These are phyloP conservation scores for Drosophila obscura DNA, from an alignment of 1,140 invertebrate species.

Conservation along the genomic window DNA sequence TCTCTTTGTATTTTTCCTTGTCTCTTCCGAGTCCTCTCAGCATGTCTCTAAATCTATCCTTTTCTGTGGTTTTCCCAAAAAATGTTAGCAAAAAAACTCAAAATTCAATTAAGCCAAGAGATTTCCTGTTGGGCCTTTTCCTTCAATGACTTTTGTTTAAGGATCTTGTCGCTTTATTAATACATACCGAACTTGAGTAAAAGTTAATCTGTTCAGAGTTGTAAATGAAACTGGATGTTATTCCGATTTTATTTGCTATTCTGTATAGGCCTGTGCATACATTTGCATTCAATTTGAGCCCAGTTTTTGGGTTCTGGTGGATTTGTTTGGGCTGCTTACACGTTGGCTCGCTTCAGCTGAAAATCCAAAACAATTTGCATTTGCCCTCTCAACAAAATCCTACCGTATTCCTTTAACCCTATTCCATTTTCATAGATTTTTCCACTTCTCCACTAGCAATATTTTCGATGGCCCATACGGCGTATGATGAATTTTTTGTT, in stretches of 20 bases:
- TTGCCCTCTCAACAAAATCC: conserved; percentile 5
- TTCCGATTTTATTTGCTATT: conserved; percentile 13
- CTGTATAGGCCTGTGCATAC: conserved; percentile 49
- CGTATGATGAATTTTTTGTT: conserved; percentile 49
- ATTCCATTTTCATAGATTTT: background rate
- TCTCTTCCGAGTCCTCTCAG: too few species aligned
- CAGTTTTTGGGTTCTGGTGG: conserved; percentile 19
- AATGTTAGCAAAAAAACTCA: conserved; percentile 18
- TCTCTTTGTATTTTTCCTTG: background rate
- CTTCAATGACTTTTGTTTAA: background rate
- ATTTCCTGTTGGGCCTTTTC: conserved; percentile 16
- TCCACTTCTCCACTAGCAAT: conserved; percentile 31
- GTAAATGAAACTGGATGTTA: conserved; percentile 35
- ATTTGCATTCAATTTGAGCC: conserved; percentile 56
- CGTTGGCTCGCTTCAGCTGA: conserved; percentile 53
- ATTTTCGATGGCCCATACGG: conserved; percentile 37
- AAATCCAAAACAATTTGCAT: conserved; percentile 55
- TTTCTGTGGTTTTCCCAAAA: conserved; percentile 26
- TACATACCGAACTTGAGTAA: conserved; percentile 41
- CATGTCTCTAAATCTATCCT: too few species aligned
- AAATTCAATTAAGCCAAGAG: conserved; percentile 36
- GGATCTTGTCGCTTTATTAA: conserved; percentile 5
- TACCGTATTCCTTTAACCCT: background rate
- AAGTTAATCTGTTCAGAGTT: conserved; percentile 25
- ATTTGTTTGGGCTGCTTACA: conserved; percentile 45